Conservation (phyloP, 1,140 invertebrate species). For the Dendroctonus ponderosae region DNA sequence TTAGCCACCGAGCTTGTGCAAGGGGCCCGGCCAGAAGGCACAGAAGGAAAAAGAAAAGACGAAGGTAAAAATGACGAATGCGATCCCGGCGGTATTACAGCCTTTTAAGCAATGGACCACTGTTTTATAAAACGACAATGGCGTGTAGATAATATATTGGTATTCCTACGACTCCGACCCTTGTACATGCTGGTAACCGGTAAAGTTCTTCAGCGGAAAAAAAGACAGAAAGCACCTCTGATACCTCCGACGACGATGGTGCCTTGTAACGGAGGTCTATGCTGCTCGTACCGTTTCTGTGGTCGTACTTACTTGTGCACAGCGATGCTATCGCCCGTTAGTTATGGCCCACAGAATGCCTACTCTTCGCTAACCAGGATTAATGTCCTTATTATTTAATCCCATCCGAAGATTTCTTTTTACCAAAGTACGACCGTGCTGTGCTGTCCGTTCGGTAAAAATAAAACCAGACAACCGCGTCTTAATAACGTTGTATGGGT, state of each 20-base stretch:
- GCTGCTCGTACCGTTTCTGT: slow-evolving; percentile 26
- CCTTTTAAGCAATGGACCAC: slow-evolving; percentile 25
- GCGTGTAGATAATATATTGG: slow-evolving; percentile 28
- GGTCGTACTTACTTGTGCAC: slow-evolving; percentile 35
- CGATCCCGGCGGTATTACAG: slow-evolving; percentile 18
- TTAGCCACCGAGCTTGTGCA: no score
- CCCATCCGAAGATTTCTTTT: slow-evolving; percentile 30
- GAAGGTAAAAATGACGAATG: slow-evolving; percentile 22
- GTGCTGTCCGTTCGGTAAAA: slow-evolving; percentile 26
- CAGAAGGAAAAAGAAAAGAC: slow-evolving; percentile 1
- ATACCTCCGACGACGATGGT: slow-evolving; percentile 30
- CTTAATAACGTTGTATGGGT: slow-evolving; percentile 21
- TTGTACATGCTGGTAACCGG: slow-evolving; percentile 25
- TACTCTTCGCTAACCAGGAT: slow-evolving; percentile 43
- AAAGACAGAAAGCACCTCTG: slow-evolving; percentile 31
- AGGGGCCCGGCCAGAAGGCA: neutral
- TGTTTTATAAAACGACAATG: slow-evolving; percentile 32
- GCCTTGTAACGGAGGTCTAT: slow-evolving; percentile 37
- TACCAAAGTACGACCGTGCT: slow-evolving; percentile 24
- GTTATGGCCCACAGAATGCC: slow-evolving; percentile 44
- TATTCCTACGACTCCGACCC: slow-evolving; percentile 19
- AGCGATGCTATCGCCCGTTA: slow-evolving; percentile 44
- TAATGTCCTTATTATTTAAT: slow-evolving; percentile 46
- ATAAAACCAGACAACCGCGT: slow-evolving; percentile 29
- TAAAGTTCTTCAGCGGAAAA: slow-evolving; percentile 32